Evolutionary conservation across 1,140 invertebrate genomes (phyloP).

Genomic region (Euwallacea fornicatus): DNA sequence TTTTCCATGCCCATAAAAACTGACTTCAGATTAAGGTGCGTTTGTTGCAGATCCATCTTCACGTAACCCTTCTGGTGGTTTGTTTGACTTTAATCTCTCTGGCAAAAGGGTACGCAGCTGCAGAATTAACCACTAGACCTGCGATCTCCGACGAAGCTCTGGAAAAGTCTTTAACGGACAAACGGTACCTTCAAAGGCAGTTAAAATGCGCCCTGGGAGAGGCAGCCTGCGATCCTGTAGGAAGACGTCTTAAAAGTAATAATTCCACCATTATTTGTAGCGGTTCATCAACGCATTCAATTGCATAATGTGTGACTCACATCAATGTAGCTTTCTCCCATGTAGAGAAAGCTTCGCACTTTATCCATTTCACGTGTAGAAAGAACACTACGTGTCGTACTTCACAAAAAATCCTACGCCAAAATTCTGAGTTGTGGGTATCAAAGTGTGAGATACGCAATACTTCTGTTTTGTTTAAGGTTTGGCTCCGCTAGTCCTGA

Average conservation of each 20-base stretch:
- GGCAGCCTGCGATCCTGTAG: constrained; percentile 69
- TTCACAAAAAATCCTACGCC: no score
- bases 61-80: neutral
- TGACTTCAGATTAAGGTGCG: no score
- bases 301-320: no score
- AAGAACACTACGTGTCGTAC: no score
- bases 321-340: no score
- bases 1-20: no score
- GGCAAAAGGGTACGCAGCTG: neutral
- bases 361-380: no score
- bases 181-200: constrained; percentile 68
- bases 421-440: no score
- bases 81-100: neutral
- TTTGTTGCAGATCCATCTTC: no score
- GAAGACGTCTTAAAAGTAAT: constrained; percentile 70
- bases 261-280: no score
- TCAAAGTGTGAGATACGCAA: no score
- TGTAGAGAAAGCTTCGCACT: no score
- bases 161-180: constrained; percentile 66
- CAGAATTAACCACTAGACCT: constrained; percentile 28
- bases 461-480: constrained; percentile 53
- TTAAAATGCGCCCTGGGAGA: constrained; percentile 71
- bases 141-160: constrained; percentile 65
- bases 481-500: constrained; percentile 67
- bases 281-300: neutral